A percentile compares a stretch with the other conserved stretches of the same genome.
Evolutionary conservation across 2,797 vertebrate species (phyloP).

Genomic region (Chelidonichthys spinosus): DNA sequence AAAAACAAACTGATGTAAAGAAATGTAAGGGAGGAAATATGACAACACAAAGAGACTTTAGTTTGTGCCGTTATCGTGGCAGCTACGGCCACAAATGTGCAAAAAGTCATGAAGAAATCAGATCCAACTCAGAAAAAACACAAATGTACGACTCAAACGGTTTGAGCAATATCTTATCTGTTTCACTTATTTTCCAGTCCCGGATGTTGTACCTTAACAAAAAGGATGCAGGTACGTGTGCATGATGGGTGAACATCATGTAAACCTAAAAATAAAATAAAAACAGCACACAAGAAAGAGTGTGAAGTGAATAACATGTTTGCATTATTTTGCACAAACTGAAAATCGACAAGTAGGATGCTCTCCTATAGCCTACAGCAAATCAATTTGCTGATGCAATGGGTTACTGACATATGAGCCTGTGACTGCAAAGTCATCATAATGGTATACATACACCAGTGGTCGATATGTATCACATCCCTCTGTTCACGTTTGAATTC

Average conservation of each 20-base stretch:
- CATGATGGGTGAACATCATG: background rate
- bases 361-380: background rate
- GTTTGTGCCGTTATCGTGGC: slow-evolving; percentile 9
- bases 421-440: background rate
- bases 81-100: background rate
- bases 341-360: background rate
- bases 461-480: slow-evolving; percentile 52
- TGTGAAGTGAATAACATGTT: background rate
- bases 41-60: background rate
- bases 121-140: background rate
- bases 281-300: background rate
- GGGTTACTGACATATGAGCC: slow-evolving; percentile 7
- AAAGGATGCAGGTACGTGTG: background rate
- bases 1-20: background rate
- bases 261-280: too few species aligned
- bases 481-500: slow-evolving; percentile 28
- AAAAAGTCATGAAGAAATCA: slow-evolving; percentile 6
- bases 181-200: background rate
- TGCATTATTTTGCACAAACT: background rate
- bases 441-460: slow-evolving; percentile 18
- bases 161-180: background rate
- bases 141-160: background rate
- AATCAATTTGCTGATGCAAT: background rate
- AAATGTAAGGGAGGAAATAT: slow-evolving; percentile 11
- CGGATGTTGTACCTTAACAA: background rate